Evolutionary conservation across 2,888 invertebrate genomes (phyloP).

Genomic region (Melanargia galathea): DNA sequence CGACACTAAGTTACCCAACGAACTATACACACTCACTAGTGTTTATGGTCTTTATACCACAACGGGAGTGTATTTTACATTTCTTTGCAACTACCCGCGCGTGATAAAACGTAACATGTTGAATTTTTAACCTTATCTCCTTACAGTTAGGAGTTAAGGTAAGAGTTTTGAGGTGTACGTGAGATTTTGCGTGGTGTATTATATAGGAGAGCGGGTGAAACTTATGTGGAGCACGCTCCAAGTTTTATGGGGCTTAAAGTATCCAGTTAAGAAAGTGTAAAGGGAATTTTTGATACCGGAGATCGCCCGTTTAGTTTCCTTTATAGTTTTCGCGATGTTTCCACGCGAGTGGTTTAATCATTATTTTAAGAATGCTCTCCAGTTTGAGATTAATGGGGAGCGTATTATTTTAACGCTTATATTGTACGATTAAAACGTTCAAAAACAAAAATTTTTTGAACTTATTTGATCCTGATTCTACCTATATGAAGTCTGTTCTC

Average conservation of each 20-base stretch:
- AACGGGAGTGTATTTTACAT: conserved; percentile 33
- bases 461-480: too few relatives aligned
- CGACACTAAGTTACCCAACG: too few relatives aligned
- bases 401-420: not conserved
- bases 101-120: conserved; percentile 24
- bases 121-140: conserved; percentile 35
- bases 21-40: conserved; percentile 60
- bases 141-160: conserved; percentile 15
- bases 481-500: too few relatives aligned
- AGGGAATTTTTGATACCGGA: conserved; percentile 66
- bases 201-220: conserved; percentile 69
- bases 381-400: not conserved
- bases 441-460: too few relatives aligned
- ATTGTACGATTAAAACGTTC: not conserved
- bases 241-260: conserved; percentile 77
- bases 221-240: conserved; percentile 77
- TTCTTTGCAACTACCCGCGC: conserved; percentile 20
- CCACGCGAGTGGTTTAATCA: conserved; percentile 17
- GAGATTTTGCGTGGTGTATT: conserved; percentile 48
- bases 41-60: conserved; percentile 65
- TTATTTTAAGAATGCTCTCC: not conserved
- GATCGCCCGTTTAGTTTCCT: conserved; percentile 28
- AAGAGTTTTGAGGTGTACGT: conserved; percentile 3
- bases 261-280: conserved; percentile 68
- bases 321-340: conserved; percentile 19